Evolutionary conservation across 2,797 vertebrate species (phyloP).

Genomic region (Acrocephalus scirpaceus): DNA sequence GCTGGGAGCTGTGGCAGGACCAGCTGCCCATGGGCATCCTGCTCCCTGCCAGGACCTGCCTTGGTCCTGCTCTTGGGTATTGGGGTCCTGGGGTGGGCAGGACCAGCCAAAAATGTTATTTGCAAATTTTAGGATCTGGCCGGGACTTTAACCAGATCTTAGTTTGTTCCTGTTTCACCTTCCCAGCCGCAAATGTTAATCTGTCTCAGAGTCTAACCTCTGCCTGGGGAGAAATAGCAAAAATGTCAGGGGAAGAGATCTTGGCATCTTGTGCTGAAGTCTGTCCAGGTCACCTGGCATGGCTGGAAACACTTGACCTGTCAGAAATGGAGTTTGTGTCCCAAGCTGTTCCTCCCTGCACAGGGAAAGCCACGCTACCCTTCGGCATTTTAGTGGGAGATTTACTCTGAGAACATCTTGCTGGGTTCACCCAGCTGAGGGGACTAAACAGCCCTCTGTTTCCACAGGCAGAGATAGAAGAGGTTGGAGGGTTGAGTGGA

Average conservation of each 20-base stretch:
- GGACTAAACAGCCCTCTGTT: not conserved
- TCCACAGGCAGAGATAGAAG: not conserved
- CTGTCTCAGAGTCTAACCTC: not conserved
- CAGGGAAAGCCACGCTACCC: not conserved
- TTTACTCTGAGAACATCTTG: not conserved
- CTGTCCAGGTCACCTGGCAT: not conserved
- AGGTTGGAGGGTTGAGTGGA: not conserved
- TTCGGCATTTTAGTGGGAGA: not conserved
- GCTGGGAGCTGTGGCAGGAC: not conserved
- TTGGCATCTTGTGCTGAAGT: not conserved
- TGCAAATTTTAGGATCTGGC: not conserved
- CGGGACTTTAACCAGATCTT: not conserved
- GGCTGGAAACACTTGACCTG: conserved; percentile 37
- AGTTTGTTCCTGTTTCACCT: not conserved
- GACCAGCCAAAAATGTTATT: not conserved
- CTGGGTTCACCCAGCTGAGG: not conserved
- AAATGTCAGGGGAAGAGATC: not conserved
- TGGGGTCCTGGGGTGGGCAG: not conserved
- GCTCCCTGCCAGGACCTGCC: not conserved
- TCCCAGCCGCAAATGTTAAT: not conserved
- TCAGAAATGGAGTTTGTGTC: conserved; percentile 15
- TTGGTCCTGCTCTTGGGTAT: accelerated
- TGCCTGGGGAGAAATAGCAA: not conserved
- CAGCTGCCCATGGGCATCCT: not conserved
- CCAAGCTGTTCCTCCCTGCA: not conserved